Conservation (phyloP, 2,888 invertebrate species). For the Biston stratarius region DNA sequence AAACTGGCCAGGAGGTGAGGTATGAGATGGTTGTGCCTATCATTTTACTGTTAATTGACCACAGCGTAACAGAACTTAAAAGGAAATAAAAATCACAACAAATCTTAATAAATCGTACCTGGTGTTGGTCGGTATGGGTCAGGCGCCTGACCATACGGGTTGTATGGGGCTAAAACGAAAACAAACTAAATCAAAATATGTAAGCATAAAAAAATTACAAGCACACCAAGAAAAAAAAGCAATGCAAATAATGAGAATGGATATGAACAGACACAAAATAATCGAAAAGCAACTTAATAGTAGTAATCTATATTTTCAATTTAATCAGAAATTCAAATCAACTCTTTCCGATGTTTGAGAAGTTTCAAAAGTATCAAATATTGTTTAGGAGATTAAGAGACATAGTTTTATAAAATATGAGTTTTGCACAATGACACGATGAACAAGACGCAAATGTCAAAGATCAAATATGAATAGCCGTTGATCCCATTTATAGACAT, state of each 20-base stretch:
- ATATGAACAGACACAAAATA: not conserved
- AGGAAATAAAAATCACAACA: not conserved
- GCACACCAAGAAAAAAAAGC: not conserved
- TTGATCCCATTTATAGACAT: not conserved
- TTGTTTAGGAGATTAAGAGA: not conserved
- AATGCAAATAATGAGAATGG: not conserved
- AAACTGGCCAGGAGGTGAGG: too few relatives aligned
- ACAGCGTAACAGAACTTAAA: too few relatives aligned
- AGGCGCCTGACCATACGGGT: constrained; percentile 6
- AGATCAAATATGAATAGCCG: not conserved
- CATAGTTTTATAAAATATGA: not conserved
- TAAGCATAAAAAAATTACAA: not conserved
- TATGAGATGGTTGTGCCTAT: too few relatives aligned
- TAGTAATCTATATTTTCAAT: not conserved
- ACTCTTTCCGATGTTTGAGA: not conserved
- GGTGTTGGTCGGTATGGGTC: not conserved
- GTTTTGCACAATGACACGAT: not conserved
- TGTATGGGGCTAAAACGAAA: constrained; percentile 8
- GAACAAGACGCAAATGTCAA: not conserved
- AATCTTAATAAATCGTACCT: not conserved
- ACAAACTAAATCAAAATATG: not conserved
- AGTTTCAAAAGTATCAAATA: not conserved
- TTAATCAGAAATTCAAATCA: not conserved
- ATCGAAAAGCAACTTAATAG: not conserved
- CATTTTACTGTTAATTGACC: too few relatives aligned